A percentile compares a stretch with the other conserved stretches of the same genome.
Conservation (phyloP, 1,140 invertebrate genomes). For the Diabrotica virgifera region DNA sequence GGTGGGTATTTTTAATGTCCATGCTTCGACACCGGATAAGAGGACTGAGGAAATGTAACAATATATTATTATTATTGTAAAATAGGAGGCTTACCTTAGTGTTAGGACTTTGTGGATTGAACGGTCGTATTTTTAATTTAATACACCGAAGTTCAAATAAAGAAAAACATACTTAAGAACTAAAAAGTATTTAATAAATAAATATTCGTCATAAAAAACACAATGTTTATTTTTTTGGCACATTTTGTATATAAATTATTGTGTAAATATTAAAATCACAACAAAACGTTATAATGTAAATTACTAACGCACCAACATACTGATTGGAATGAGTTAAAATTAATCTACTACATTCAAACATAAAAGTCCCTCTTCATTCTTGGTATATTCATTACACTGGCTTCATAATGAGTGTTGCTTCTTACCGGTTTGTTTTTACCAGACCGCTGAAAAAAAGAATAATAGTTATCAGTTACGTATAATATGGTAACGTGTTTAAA, state of each 20-base stretch:
- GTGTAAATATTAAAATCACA: slow-evolving; percentile 24
- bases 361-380: slow-evolving; percentile 37
- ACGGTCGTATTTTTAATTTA: too few relatives aligned
- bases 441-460: slow-evolving; percentile 35
- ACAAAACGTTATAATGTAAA: slow-evolving; percentile 10
- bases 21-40: too few relatives aligned
- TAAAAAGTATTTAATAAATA: too few relatives aligned
- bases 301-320: slow-evolving; percentile 13
- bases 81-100: too few relatives aligned
- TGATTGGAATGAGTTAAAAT: slow-evolving; percentile 16
- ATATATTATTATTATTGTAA: too few relatives aligned
- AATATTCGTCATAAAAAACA: too few relatives aligned
- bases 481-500: background rate
- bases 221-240: slow-evolving; percentile 13
- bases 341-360: slow-evolving; percentile 17
- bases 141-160: too few relatives aligned
- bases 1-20: too few relatives aligned
- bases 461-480: background rate
- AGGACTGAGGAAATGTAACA: too few relatives aligned
- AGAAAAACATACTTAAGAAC: too few relatives aligned
- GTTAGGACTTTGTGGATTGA: too few relatives aligned
- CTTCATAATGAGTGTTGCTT: slow-evolving; percentile 47
- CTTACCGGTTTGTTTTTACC: slow-evolving; percentile 43
- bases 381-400: slow-evolving; percentile 43
- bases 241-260: slow-evolving; percentile 21